Base-by-base conservation (phyloP, 2,113 vertebrate species). In the Elephas maximus region DNA sequence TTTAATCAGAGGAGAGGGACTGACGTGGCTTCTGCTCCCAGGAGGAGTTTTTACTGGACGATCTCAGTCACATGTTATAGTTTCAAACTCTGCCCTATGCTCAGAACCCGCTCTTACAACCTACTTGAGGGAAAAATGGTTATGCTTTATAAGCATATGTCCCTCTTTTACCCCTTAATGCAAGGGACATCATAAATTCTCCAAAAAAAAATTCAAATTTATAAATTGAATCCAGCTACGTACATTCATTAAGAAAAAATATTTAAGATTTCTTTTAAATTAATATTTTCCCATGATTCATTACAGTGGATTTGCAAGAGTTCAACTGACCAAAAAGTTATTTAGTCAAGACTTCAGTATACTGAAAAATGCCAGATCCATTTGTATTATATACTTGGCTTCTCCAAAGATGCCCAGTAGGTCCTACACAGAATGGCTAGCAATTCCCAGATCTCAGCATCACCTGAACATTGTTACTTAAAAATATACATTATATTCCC, bases 201-300 rank as follows among this genome's bases (percentile, higher is more conserved):
- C 41, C 53, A 69, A 69, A 69, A 69, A 48, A 83, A 20, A 15
- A 37, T 37, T 37, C 37, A 95, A 26, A 83, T 83, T 88, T 93
- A 45, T 24, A 88, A 33, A 45, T 67, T 48, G 21, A 23, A 84
- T 78, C 17, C 62, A 78, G 77, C 67, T 77, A 77, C 37, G 14
- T 83, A 8, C 48, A 92, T 24, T 88, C n/a, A 53, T 67, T 30
- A 45, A 28, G 78, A 84, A 77, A 82, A 74, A 81, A 7, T 79
- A 7, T 79, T 85, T 69, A 62, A 80, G 44, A 62, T 91, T 96
- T 96, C 24, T 51, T 44, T 92, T 90, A 92, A 90, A 67, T 44
- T 60, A 44, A 87, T 51, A 82, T 7, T 65, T 81, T 48, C 20
- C 6, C 33, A 65, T 26, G 14, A 26, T 92, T 28, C 30, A 37